Percentiles rank a stretch among this genome's conserved stretches.
These are phyloP conservation scores for Grantiella picta DNA, from an alignment of 2,113 vertebrate genomes.

Conservation along the genomic window DNA sequence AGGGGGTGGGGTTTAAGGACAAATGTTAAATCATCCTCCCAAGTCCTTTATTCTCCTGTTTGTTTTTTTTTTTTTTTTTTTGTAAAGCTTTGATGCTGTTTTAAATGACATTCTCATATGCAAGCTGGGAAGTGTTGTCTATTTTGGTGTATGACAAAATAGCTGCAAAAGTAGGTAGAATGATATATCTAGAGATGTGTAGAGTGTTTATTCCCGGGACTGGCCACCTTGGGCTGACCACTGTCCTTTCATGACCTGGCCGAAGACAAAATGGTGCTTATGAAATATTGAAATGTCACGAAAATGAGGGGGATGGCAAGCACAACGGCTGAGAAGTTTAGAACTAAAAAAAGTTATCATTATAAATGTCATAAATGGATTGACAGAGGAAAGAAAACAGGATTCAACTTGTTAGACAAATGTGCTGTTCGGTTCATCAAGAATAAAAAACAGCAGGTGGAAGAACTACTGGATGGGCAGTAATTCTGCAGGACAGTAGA, in stretches of 20 bases:
- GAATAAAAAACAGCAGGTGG: not conserved
- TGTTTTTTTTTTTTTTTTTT: not conserved
- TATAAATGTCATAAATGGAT: not conserved
- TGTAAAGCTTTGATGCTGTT: not conserved
- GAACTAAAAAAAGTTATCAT: not conserved
- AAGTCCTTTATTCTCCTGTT: too few species aligned
- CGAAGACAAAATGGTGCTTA: not conserved
- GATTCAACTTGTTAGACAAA: not conserved
- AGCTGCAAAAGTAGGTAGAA: not conserved
- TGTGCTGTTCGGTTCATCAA: not conserved
- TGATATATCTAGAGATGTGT: not conserved
- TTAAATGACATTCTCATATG: not conserved
- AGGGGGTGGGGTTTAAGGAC: rapidly evolving
- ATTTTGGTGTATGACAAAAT: not conserved
- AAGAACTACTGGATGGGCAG: not conserved
- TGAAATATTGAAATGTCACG: not conserved
- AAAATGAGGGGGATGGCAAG: not conserved
- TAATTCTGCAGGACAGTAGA: not conserved
- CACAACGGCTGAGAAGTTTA: not conserved
- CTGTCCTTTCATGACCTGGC: not conserved
- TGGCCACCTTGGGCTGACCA: not conserved
- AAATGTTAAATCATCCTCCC: not conserved
- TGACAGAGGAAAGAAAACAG: not conserved
- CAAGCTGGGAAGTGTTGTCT: not conserved
- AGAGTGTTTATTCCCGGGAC: not conserved